Conservation (phyloP, 92 coral and sea anemone species). For the Palythoa caribaeorum region DNA sequence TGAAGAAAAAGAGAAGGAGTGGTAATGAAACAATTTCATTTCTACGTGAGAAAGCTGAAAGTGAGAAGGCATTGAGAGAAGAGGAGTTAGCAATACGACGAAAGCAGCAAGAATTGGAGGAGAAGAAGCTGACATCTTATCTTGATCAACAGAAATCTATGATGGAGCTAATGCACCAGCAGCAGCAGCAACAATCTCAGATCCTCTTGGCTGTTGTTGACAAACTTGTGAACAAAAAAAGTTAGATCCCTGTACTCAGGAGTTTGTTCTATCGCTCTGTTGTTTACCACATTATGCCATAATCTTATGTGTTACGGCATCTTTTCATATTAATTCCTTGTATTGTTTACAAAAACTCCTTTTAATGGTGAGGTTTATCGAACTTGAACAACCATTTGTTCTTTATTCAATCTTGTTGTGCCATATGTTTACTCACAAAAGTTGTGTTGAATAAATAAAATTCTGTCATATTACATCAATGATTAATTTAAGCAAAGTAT, state of each 20-base stretch:
- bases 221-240: constrained; percentile 55
- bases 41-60: constrained; percentile 52
- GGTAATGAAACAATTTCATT: constrained; percentile 51
- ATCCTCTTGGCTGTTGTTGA: constrained; percentile 62
- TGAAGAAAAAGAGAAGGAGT: constrained; percentile 48
- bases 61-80: constrained; percentile 54
- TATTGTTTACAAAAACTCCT: background rate
- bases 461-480: constrained; percentile 1
- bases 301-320: background rate
- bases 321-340: background rate
- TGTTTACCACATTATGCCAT: constrained; percentile 20
- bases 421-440: background rate
- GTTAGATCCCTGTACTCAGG: constrained; percentile 61
- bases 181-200: constrained; percentile 57
- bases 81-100: constrained; percentile 34
- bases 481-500: constrained; percentile 19
- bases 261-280: background rate
- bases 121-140: constrained; percentile 56
- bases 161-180: constrained; percentile 45
- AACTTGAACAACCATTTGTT: background rate
- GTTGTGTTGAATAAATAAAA: background rate
- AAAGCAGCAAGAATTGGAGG: constrained; percentile 55
- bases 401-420: background rate
- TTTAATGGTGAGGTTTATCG: background rate
- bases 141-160: constrained; percentile 53